phyloP scores from a whole-genome alignment of 2,888 invertebrate genomes.

The Antitype chi region DNA sequence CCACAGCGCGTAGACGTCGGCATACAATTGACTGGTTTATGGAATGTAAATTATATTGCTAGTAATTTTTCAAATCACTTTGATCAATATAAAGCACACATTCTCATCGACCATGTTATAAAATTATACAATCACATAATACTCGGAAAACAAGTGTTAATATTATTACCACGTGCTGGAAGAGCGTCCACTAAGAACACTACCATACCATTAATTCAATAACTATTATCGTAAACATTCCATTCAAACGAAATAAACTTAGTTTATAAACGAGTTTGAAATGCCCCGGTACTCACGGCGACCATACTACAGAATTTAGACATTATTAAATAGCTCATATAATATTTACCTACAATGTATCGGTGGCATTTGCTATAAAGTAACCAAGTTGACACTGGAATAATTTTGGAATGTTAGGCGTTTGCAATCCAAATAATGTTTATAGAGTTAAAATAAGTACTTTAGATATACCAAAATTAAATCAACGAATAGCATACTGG shows the following conservation, averaged over 20 bases:
- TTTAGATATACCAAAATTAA: conserved; percentile 59
- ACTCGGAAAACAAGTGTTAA: conserved; percentile 70
- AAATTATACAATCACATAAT: conserved; percentile 72
- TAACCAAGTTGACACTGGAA: conserved; percentile 73
- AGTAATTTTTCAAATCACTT: conserved; percentile 63
- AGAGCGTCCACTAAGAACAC: conserved; percentile 82
- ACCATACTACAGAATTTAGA: conserved; percentile 58
- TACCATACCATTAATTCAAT: conserved; percentile 80
- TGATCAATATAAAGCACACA: conserved; percentile 71
- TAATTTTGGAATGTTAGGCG: conserved; percentile 81
- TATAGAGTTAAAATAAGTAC: conserved; percentile 62
- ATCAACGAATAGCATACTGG: conserved; percentile 61
- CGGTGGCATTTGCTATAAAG: conserved; percentile 76
- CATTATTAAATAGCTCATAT: conserved; percentile 61
- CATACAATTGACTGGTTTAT: conserved; percentile 52
- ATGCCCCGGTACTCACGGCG: conserved; percentile 82
- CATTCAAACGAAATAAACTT: conserved; percentile 74
- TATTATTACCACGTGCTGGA: conserved; percentile 80
- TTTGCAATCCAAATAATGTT: conserved; percentile 66
- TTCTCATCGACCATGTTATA: conserved; percentile 70
- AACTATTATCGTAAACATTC: conserved; percentile 74
- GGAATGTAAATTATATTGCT: conserved; percentile 72
- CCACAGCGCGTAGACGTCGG: conserved; percentile 37
- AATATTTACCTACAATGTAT: conserved; percentile 74
- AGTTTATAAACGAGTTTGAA: conserved; percentile 68